Evolutionary conservation across 2,888 invertebrate species (phyloP).

Genomic region (Gastrophysa polygoni): DNA sequence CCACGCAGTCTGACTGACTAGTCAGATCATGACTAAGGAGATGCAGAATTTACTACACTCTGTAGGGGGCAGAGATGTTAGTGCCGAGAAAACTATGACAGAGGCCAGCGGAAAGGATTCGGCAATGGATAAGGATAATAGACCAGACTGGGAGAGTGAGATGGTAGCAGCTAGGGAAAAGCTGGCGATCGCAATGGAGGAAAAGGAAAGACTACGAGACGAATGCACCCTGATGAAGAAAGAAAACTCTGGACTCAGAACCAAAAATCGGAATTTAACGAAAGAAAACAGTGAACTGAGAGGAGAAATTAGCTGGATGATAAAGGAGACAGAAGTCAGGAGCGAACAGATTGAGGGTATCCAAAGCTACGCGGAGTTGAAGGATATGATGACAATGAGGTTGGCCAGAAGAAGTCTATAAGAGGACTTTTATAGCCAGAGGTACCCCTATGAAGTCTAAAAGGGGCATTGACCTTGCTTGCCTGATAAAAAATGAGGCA

Average conservation of each 20-base stretch:
- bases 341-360: not conserved
- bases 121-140: no score
- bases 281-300: no score
- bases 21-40: not conserved
- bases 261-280: no score
- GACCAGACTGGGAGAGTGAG: no score
- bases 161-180: no score
- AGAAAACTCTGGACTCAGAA: not conserved
- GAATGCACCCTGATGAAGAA: not conserved
- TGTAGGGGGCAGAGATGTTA: not conserved
- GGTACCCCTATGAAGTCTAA: not conserved
- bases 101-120: no score
- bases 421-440: no score
- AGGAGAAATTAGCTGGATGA: not conserved
- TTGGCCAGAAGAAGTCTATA: not conserved
- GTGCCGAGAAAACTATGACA: no score
- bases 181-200: not conserved
- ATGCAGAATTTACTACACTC: not conserved
- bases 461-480: not conserved
- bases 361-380: not conserved
- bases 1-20: not conserved
- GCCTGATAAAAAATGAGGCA: not conserved
- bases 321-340: not conserved
- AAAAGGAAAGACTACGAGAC: not conserved
- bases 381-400: not conserved